Percentiles rank a stretch among this genome's conserved stretches.
Evolutionary conservation across 2,113 vertebrate genomes (phyloP).

Genomic region (Puntigrus tetrazona): DNA sequence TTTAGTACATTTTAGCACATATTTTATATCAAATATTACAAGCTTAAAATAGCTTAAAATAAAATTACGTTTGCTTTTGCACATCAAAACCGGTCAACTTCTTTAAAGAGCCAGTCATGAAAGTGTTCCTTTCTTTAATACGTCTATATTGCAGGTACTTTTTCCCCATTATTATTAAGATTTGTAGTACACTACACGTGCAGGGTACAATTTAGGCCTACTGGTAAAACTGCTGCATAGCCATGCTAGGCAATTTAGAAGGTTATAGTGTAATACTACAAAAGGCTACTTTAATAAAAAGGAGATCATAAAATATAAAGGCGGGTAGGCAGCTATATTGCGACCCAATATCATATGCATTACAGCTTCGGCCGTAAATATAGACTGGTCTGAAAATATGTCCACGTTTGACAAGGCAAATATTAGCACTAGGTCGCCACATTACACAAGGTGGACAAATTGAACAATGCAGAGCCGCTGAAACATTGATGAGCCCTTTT

Average conservation of each 20-base stretch:
- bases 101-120: background rate
- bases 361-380: background rate
- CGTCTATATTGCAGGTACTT: too few relatives aligned
- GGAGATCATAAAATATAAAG: background rate
- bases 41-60: too few relatives aligned
- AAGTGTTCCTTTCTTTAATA: too few relatives aligned
- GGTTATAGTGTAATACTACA: background rate
- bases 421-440: constrained; percentile 33
- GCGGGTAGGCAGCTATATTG: background rate
- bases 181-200: too few relatives aligned
- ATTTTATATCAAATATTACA: background rate
- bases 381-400: constrained; percentile 20
- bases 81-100: too few relatives aligned
- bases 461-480: constrained; percentile 58
- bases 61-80: too few relatives aligned
- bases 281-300: background rate
- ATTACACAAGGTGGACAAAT: constrained; percentile 56
- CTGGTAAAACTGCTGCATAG: too few relatives aligned
- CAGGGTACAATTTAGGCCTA: too few relatives aligned
- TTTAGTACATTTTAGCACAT: background rate
- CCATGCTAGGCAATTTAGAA: background rate
- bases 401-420: constrained; percentile 17
- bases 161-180: too few relatives aligned
- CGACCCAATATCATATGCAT: background rate
- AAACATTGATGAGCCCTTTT: constrained; percentile 68